Evolutionary conservation across 2,113 vertebrate species (phyloP), one percentile per base, ranked within the genome.

Genomic region (Myanophis thanlyinensis): DNA sequence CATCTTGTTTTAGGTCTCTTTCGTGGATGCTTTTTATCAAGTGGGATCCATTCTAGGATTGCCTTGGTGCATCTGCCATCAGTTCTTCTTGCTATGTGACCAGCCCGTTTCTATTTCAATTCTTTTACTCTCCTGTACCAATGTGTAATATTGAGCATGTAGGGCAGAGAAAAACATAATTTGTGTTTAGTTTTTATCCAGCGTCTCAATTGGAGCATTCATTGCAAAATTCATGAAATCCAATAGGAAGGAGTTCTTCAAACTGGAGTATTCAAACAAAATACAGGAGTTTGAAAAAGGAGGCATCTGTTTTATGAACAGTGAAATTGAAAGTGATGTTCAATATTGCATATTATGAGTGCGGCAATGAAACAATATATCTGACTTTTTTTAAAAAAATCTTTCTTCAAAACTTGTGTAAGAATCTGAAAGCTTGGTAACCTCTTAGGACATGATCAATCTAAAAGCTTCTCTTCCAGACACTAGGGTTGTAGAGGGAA

Each of bases 311-410:
- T 97, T 97, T 97, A 97, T 94, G 91, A 95, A 92, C 85, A 85
- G 44, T 97, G 96, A 96, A 96, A 97, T 93, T 93, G 35, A 95
- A 96, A 97, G 93, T 94, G 95, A 96, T 96, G 92, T 90, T 97
- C 93, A 92, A 85, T 92, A 84, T 95, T 95, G 91, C 92, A 93
- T 52, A 3, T 90, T 95, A 93, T 5, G 20, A 95, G 67, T 94
- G 91, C 48, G 95, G 92, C 90, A 94, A 56, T 91, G 96, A 96
- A 96, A 97, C 93, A 95, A 93, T 91, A 92, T 89, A 97, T 91
- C 92, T 91, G 96, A 95, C 1, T 54, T 93, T 93, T 93, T 93
- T 93, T 93, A 94, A 93, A 93, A 95, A 92, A 73, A 88, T 92
- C 95, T 94, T 92, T 95, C 93, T 91, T 47, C 80, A 94, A 94